phyloP scores from a whole-genome alignment of 2,113 vertebrate species.

The Serinus canaria region DNA sequence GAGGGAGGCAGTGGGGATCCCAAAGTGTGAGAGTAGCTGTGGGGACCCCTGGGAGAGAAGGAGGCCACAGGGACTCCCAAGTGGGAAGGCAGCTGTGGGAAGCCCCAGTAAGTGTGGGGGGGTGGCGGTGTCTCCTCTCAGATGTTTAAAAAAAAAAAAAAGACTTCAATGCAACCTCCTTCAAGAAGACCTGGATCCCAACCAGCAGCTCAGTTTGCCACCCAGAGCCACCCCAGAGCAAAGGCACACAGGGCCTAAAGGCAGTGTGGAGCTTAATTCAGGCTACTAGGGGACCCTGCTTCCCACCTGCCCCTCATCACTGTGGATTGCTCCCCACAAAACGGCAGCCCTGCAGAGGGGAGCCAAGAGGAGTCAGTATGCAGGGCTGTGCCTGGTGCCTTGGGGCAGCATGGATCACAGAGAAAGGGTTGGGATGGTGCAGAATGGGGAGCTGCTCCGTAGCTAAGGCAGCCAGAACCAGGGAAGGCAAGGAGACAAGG shows the following conservation, averaged over 20 bases:
- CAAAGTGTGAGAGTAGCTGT: neutral
- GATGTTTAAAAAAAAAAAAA: neutral
- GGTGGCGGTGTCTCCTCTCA: neutral
- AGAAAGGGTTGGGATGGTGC: neutral
- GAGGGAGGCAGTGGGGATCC: neutral
- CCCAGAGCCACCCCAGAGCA: neutral
- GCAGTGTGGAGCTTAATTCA: neutral
- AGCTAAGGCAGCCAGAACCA: neutral
- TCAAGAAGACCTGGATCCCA: neutral
- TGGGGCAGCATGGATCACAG: neutral
- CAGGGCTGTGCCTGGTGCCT: neutral
- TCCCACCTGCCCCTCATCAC: neutral
- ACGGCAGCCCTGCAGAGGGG: neutral
- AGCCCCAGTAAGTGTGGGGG: rapidly evolving
- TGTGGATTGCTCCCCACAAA: neutral
- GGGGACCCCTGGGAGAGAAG: neutral
- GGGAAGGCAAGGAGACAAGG: neutral
- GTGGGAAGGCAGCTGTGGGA: neutral
- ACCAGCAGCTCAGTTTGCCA: neutral
- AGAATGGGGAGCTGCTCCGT: neutral
- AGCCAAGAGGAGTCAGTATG: neutral
- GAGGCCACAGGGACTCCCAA: neutral
- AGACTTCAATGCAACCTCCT: neutral
- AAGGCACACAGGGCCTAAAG: neutral
- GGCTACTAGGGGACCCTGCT: too few relatives aligned